Evolutionary conservation across 92 coral and sea anemone genomes (phyloP).

Genomic region (Meandrina meandrites): DNA sequence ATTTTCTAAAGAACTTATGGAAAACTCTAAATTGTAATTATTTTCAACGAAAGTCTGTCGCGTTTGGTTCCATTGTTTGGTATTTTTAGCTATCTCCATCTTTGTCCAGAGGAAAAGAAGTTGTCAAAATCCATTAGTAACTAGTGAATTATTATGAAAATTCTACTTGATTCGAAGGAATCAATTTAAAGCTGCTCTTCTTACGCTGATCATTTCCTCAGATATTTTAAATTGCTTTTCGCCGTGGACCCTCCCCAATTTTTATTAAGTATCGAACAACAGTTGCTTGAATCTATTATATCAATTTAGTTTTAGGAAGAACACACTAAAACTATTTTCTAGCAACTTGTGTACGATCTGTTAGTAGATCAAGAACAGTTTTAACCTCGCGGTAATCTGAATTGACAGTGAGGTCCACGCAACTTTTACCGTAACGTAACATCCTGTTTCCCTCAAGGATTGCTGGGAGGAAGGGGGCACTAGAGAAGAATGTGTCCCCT

Average conservation of each 20-base stretch:
- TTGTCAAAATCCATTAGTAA: neutral
- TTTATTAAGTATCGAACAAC: neutral
- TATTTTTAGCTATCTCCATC: neutral
- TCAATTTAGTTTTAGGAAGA: neutral
- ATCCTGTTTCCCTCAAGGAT: no score
- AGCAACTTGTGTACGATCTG: neutral
- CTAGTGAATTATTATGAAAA: neutral
- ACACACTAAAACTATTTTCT: neutral
- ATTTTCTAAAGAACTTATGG: neutral
- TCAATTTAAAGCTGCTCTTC: neutral
- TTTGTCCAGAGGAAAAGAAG: slow-evolving; percentile 3
- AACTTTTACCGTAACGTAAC: no score
- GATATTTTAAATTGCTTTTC: neutral
- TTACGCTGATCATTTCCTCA: no score
- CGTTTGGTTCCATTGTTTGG: neutral
- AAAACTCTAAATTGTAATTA: neutral
- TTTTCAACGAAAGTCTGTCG: neutral
- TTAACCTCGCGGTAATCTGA: no score
- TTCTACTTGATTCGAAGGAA: neutral
- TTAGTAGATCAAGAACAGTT: neutral
- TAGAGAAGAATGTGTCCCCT: no score
- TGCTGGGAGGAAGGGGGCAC: no score
- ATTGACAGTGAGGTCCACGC: no score
- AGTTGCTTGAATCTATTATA: neutral
- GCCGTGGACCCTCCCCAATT: neutral